Percentiles rank a stretch among this genome's conserved stretches.
phyloP scores from a whole-genome alignment of 2,797 vertebrate species.

The Leptatherina wallacei region DNA sequence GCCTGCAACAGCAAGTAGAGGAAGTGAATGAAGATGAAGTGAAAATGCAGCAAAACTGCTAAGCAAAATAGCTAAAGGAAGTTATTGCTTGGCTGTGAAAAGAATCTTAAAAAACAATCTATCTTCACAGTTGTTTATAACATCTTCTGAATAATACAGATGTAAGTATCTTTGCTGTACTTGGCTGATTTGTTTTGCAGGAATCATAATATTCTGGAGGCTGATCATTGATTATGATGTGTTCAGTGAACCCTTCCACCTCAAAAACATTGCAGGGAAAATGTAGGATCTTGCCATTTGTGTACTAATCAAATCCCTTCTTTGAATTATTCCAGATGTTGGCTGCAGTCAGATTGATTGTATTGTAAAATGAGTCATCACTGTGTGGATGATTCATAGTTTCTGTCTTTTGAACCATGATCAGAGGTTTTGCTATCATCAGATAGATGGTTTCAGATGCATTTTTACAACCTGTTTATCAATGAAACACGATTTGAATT shows the following conservation, averaged over 20 bases:
- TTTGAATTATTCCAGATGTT: conserved; percentile 35
- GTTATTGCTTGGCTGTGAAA: not conserved
- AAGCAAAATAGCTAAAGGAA: not conserved
- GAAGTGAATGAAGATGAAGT: conserved; percentile 7
- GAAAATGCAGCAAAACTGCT: conserved; percentile 1
- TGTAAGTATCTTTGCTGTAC: not conserved
- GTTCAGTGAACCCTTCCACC: not conserved
- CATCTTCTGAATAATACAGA: not conserved
- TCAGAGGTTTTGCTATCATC: not conserved
- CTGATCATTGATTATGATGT: not conserved
- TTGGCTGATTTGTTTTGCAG: not conserved
- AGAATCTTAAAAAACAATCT: not conserved
- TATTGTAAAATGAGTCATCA: conserved; percentile 21
- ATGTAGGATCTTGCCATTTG: conserved; percentile 15
- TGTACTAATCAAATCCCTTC: conserved; percentile 10
- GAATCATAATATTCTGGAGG: not conserved
- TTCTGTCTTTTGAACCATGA: not conserved
- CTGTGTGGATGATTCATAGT: not conserved
- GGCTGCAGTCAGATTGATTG: conserved; percentile 5
- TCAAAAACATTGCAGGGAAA: not conserved
- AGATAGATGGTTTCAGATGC: conserved; percentile 3
- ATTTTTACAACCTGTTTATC: not conserved
- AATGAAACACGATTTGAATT: not conserved
- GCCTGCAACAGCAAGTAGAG: conserved; percentile 10
- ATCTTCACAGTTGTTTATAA: not conserved